These are phyloP conservation scores for Phoenicopterus ruber DNA, from an alignment of 2,113 vertebrate genomes.

Conservation along the genomic window DNA sequence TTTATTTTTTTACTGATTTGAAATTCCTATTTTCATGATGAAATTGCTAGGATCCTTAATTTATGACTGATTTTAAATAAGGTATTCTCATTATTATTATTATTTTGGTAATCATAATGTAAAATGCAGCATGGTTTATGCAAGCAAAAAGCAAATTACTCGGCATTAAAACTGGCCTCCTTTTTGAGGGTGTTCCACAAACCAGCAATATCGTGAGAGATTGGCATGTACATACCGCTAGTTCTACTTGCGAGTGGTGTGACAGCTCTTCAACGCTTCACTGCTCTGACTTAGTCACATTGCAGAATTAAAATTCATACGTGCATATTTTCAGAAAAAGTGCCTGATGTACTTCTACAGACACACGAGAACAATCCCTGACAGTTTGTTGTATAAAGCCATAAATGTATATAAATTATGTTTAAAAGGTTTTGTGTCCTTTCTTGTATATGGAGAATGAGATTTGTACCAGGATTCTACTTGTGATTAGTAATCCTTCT, in stretches of 20 bases:
- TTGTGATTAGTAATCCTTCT: constrained; percentile 50
- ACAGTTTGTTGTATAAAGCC: constrained; percentile 86
- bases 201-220: constrained; percentile 56
- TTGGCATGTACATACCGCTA: constrained; percentile 64
- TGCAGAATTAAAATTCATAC: constrained; percentile 62
- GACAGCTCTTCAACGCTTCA: constrained; percentile 44
- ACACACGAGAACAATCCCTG: constrained; percentile 82
- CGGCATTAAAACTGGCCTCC: constrained; percentile 56
- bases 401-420: constrained; percentile 89
- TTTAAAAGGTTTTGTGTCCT: constrained; percentile 76
- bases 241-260: constrained; percentile 43
- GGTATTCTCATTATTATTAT: constrained; percentile 66
- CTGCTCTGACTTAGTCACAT: constrained; percentile 60
- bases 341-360: constrained; percentile 83
- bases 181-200: constrained; percentile 56
- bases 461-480: constrained; percentile 50
- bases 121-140: constrained; percentile 80
- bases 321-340: constrained; percentile 78
- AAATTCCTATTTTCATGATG: constrained; percentile 77
- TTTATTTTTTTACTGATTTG: constrained; percentile 59
- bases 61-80: constrained; percentile 80
- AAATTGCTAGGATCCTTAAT: constrained; percentile 88
- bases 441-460: constrained; percentile 66
- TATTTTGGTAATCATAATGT: constrained; percentile 77
- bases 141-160: constrained; percentile 73